Conservation (phyloP, 2,888 invertebrate species). For the Erebia aethiops region DNA sequence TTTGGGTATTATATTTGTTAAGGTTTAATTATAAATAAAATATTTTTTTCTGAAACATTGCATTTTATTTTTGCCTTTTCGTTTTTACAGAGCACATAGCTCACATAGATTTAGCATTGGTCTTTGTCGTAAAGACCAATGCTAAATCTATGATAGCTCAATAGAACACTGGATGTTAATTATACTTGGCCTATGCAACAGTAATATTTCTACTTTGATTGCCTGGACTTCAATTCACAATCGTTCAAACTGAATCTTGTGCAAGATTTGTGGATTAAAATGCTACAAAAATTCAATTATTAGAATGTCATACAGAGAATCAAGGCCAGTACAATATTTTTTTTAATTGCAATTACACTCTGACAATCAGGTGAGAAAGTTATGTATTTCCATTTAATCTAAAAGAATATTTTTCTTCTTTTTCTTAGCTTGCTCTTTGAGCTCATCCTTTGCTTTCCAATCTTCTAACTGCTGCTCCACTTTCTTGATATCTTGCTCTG, state of each 20-base stretch:
- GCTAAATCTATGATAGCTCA: too few species aligned
- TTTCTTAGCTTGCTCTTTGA: constrained; percentile 68
- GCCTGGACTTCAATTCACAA: too few species aligned
- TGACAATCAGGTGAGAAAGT: not conserved
- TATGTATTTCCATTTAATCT: constrained; percentile 44
- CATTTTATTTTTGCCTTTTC: constrained; percentile 20
- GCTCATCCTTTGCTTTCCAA: constrained; percentile 67
- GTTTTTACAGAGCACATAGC: not conserved
- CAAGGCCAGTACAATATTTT: not conserved
- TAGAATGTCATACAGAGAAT: too few species aligned
- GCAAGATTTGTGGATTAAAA: too few species aligned
- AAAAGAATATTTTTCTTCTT: constrained; percentile 65
- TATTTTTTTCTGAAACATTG: constrained; percentile 30
- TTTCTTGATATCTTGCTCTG: constrained; percentile 85
- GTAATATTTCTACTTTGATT: not conserved
- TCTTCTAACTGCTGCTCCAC: constrained; percentile 82
- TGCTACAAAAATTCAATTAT: too few species aligned
- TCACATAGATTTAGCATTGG: too few species aligned
- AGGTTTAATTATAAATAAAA: constrained; percentile 51
- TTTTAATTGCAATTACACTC: not conserved
- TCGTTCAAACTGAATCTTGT: too few species aligned
- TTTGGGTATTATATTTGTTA: constrained; percentile 52
- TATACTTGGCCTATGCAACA: not conserved
- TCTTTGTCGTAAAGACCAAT: too few species aligned
- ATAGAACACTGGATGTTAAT: not conserved